Evolutionary conservation across 1,140 invertebrate genomes (phyloP).

Genomic region (Globodera rostochiensis): DNA sequence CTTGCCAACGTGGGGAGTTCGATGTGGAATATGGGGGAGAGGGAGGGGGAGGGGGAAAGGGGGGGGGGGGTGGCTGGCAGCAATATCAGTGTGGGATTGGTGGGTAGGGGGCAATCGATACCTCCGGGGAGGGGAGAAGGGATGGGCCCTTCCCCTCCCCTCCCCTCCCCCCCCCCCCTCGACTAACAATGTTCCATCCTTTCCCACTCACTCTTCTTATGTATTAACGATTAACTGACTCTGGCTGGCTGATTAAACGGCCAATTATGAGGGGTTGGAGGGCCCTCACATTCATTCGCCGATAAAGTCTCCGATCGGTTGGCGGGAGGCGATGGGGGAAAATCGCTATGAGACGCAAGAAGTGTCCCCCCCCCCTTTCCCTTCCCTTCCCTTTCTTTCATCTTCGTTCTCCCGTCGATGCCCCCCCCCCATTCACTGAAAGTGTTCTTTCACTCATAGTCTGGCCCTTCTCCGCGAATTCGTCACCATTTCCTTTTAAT

Average conservation of each 20-base stretch:
- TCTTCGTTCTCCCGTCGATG: neutral
- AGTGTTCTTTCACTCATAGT: neutral
- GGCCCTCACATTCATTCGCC: neutral
- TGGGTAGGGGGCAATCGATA: conserved; percentile 8
- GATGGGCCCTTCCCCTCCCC: neutral
- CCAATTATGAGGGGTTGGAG: neutral
- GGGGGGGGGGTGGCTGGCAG: conserved; percentile 7
- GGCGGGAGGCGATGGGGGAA: neutral
- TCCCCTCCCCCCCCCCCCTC: neutral
- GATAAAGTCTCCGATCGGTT: neutral
- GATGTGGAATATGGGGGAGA: neutral
- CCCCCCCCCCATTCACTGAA: neutral
- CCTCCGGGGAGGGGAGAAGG: neutral
- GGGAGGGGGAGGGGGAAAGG: neutral
- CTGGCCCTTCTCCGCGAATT: too few relatives aligned
- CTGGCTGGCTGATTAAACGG: neutral
- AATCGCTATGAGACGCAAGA: neutral
- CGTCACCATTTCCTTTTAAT: too few relatives aligned
- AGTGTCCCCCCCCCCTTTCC: neutral
- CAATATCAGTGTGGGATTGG: neutral
- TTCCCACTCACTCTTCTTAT: neutral
- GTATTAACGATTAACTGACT: neutral
- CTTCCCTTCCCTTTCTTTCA: neutral
- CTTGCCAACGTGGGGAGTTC: conserved; percentile 1
- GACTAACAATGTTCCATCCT: neutral